Evolutionary conservation across 2,797 vertebrate species (phyloP).

Genomic region (Melanotaenia maccullochi): DNA sequence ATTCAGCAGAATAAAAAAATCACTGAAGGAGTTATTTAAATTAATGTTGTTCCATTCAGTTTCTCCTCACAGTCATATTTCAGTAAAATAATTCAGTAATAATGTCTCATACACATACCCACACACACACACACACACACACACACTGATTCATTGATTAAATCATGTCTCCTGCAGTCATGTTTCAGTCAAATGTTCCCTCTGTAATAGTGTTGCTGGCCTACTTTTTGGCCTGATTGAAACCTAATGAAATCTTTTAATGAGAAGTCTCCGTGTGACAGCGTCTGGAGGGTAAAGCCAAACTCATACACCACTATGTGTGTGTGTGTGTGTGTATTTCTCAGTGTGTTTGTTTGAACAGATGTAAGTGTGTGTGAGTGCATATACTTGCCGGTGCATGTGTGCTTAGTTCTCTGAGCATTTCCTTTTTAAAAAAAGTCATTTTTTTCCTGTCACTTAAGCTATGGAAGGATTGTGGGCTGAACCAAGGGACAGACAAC

Average conservation of each 20-base stretch:
- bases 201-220: conserved; percentile 55
- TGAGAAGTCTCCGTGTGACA: conserved; percentile 62
- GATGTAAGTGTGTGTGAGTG: background rate
- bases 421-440: background rate
- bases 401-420: conserved; percentile 6
- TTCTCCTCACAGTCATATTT: conserved; percentile 45
- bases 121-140: background rate
- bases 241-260: conserved; percentile 77
- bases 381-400: background rate
- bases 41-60: conserved; percentile 40
- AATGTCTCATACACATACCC: conserved; percentile 26
- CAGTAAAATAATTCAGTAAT: conserved; percentile 43
- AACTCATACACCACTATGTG: conserved; percentile 28
- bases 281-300: conserved; percentile 53
- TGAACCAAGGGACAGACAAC: conserved; percentile 16
- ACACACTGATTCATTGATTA: conserved; percentile 64
- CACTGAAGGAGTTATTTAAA: conserved; percentile 48
- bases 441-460: conserved; percentile 16
- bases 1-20: conserved; percentile 39
- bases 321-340: conserved; percentile 4
- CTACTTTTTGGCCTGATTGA: conserved; percentile 70
- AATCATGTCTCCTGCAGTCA: conserved; percentile 70
- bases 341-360: conserved; percentile 1
- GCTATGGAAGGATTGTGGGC: conserved; percentile 29
- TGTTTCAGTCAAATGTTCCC: conserved; percentile 63